Conservation (phyloP, 2,113 vertebrate genomes). For the Cavia porcellus region DNA sequence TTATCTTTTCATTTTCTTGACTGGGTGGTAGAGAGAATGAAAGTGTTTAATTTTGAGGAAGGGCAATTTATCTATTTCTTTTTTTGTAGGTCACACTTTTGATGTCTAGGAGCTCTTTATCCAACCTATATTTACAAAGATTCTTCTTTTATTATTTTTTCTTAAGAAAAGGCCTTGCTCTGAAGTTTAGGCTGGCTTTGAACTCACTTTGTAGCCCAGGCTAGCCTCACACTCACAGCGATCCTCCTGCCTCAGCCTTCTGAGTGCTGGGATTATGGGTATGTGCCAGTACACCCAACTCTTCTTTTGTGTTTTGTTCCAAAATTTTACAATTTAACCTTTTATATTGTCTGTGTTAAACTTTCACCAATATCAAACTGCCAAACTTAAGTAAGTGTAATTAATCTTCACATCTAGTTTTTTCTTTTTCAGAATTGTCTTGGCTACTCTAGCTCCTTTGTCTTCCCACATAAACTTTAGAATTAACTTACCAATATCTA, state of each 20-base stretch:
- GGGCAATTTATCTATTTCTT: not conserved
- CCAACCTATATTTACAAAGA: not conserved
- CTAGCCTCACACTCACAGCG: no score
- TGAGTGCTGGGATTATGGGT: no score
- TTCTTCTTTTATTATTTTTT: not conserved
- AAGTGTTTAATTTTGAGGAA: not conserved
- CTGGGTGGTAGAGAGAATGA: not conserved
- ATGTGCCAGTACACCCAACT: no score
- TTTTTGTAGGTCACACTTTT: not conserved
- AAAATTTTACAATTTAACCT: not conserved
- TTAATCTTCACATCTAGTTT: not conserved
- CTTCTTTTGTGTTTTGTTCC: not conserved
- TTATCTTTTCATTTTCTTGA: not conserved
- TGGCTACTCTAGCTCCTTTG: not conserved
- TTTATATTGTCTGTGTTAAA: not conserved
- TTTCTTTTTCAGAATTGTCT: not conserved
- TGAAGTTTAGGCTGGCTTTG: no score
- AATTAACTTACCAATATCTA: not conserved
- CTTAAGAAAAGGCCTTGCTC: no score
- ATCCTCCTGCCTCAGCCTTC: no score
- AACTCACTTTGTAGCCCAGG: no score
- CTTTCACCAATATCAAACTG: not conserved
- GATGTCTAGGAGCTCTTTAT: not conserved
- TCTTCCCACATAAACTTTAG: not conserved
- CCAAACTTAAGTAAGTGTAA: not conserved